phyloP scores from a whole-genome alignment of 2,113 vertebrate genomes.

The Periophthalmus modestus region DNA sequence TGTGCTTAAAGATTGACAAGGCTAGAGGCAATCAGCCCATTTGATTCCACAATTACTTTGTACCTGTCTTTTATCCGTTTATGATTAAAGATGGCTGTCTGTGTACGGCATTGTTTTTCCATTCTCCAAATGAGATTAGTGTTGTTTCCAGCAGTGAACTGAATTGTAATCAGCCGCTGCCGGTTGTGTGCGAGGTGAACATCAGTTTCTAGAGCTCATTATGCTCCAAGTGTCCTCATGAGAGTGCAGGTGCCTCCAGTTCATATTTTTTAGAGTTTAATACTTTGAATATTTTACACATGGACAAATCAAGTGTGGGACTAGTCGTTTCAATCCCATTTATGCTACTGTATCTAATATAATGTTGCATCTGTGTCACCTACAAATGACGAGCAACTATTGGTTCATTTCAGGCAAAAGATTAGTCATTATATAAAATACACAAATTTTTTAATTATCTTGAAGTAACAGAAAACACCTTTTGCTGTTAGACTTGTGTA shows the following conservation, averaged over 20 bases:
- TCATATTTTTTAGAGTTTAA: not conserved
- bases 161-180: constrained; percentile 13
- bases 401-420: not conserved
- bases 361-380: not conserved
- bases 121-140: constrained; percentile 7
- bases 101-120: constrained; percentile 1
- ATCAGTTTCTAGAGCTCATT: constrained; percentile 6
- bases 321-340: not conserved
- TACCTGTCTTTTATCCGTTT: not conserved
- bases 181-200: constrained; percentile 3
- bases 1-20: not conserved
- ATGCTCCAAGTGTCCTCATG: not conserved
- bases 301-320: not conserved
- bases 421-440: not conserved
- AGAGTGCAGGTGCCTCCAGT: not conserved
- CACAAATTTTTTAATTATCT: not conserved
- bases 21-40: not conserved
- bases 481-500: not conserved
- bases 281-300: not conserved
- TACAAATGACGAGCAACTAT: not conserved
- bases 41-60: not conserved
- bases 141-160: constrained; percentile 4
- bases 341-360: not conserved
- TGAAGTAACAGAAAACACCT: not conserved
- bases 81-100: constrained; percentile 3